Evolutionary conservation across 2,888 invertebrate genomes (phyloP).

Genomic region (Hypsopygia costalis): DNA sequence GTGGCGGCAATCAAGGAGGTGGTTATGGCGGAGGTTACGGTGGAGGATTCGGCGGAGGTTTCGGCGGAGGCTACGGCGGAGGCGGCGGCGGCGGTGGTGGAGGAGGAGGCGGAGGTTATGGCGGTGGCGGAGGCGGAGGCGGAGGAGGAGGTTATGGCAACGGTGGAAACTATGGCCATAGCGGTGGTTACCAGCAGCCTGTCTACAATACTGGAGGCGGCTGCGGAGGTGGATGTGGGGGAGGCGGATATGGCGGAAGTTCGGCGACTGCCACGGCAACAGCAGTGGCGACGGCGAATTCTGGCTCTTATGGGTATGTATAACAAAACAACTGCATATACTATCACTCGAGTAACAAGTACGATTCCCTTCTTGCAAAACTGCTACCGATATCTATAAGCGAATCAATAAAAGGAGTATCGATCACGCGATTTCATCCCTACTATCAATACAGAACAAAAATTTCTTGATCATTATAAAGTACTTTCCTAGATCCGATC

Average conservation of each 20-base stretch:
- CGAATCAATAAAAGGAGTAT: too few relatives aligned
- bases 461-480: too few relatives aligned
- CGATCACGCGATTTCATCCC: too few relatives aligned
- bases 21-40: slow-evolving; percentile 23
- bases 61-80: slow-evolving; percentile 14
- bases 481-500: too few relatives aligned
- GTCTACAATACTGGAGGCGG: slow-evolving; percentile 19
- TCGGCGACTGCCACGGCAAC: slow-evolving; percentile 33
- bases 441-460: too few relatives aligned
- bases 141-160: slow-evolving; percentile 27
- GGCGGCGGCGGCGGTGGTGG: slow-evolving; percentile 15
- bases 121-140: slow-evolving; percentile 17
- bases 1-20: slow-evolving; percentile 23
- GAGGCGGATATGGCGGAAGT: slow-evolving; percentile 17
- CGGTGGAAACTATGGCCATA: slow-evolving; percentile 14
- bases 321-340: not conserved
- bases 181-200: slow-evolving; percentile 11
- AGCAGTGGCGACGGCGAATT: slow-evolving; percentile 30
- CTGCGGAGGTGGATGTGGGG: slow-evolving; percentile 25
- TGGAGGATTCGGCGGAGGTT: slow-evolving; percentile 21
- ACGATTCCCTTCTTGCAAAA: too few relatives aligned
- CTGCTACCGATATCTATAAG: too few relatives aligned
- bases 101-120: slow-evolving; percentile 10
- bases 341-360: too few relatives aligned
- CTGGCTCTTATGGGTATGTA: slow-evolving; percentile 23